Base-by-base conservation (phyloP, 2,113 vertebrate species). In the Cyanoramphus novaezelandiae region DNA sequence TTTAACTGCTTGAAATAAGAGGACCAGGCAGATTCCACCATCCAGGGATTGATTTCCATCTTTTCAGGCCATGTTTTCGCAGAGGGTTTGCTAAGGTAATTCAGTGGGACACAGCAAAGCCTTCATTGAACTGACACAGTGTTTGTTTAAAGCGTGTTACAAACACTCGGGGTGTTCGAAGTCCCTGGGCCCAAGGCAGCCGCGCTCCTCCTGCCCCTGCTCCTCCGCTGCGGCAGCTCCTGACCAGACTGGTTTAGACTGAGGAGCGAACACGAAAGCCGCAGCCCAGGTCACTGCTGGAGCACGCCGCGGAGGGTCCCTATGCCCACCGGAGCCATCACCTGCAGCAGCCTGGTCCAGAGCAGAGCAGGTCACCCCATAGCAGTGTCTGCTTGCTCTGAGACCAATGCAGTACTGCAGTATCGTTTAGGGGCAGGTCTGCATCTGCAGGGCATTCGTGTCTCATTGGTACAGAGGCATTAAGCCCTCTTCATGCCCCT, bases 1-100 rank as follows among this genome's bases (percentile, higher is more conserved):
- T 93, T 98, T 97, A 96, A 92, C 79, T 95, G 74, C 82, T 37
- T 92, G 71, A 88, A 95, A 94, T 60, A 96, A 88, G 88, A 94
- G 63, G 64, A 94, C 49, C 0, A 0, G 83, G 88, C 27, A 82
- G 93, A 77, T 95, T 75, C 77, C 82, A 71, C 46, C 31, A 55
- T 44, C 80, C 68, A 68, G 63, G 80, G 84, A 88, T 41, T 91
- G 63, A 93, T 71, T 94, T 96, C 83, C 47, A 69, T 62, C 59
- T 69, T 93, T 86, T 80, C 27, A 67, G 75, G 50, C 72, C 39
- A 65, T n/a, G 72, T 91, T 93, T 68, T 60, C 91, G 82, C 20
- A 41, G 43, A 74, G 29, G 7, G 52, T 71, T 96, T 96, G 82
- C 62, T 75, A 39, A 78, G 24, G 69, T 91, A 82, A 82, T 92